phyloP scores from a whole-genome alignment of 2,797 vertebrate genomes.

The Pelobates cultripes region DNA sequence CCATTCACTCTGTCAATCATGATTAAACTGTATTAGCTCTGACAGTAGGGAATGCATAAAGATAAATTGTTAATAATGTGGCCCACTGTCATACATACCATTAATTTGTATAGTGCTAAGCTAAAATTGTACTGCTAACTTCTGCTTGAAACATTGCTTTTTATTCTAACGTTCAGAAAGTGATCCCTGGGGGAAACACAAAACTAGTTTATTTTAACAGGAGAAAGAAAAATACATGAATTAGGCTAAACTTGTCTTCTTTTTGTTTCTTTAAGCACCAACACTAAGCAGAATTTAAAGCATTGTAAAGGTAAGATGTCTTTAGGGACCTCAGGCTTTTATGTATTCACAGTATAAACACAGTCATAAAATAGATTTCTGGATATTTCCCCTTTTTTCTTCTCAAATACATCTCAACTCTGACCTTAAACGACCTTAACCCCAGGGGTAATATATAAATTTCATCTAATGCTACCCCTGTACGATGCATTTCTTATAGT shows the following conservation, averaged over 20 bases:
- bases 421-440: slow-evolving; percentile 63
- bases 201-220: slow-evolving; percentile 21
- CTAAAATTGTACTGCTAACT: slow-evolving; percentile 25
- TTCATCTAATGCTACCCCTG: slow-evolving; percentile 58
- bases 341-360: slow-evolving; percentile 52
- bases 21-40: slow-evolving; percentile 45
- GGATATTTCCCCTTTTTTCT: slow-evolving; percentile 57
- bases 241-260: background rate
- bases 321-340: slow-evolving; percentile 36
- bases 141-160: slow-evolving; percentile 27
- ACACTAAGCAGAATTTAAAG: slow-evolving; percentile 43
- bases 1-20: slow-evolving; percentile 38
- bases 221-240: slow-evolving; percentile 18
- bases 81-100: slow-evolving; percentile 39
- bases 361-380: slow-evolving; percentile 38
- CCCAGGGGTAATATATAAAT: slow-evolving; percentile 66
- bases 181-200: background rate
- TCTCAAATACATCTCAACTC: slow-evolving; percentile 63
- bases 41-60: slow-evolving; percentile 54
- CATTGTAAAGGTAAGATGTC: slow-evolving; percentile 18
- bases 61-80: slow-evolving; percentile 53
- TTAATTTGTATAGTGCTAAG: slow-evolving; percentile 21
- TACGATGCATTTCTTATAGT: slow-evolving; percentile 61
- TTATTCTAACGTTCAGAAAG: slow-evolving; percentile 35
- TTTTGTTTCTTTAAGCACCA: background rate